Percentiles rank a stretch among this genome's conserved stretches.
These are phyloP conservation scores for Panopea generosa DNA, from an alignment of 2,888 invertebrate genomes.

Conservation along the genomic window DNA sequence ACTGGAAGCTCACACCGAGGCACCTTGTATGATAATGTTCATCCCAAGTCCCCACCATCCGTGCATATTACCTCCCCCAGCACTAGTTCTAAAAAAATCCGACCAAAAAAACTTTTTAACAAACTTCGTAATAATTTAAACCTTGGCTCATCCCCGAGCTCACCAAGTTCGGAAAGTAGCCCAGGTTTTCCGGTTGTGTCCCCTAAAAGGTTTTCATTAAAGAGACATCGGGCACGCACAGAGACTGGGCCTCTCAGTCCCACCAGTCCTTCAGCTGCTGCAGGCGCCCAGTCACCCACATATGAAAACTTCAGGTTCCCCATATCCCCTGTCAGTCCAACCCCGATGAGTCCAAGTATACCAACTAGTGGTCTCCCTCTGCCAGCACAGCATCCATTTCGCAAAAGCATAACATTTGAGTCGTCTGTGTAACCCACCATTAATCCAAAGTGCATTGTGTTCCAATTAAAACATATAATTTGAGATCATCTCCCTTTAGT, in stretches of 20 bases:
- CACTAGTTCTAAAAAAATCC: constrained; percentile 69
- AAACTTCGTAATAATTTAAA: constrained; percentile 72
- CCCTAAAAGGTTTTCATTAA: constrained; percentile 65
- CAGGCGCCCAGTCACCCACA: constrained; percentile 47
- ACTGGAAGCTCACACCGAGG: constrained; percentile 24
- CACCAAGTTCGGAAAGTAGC: constrained; percentile 55
- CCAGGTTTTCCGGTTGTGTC: constrained; percentile 43
- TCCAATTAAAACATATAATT: too few relatives aligned
- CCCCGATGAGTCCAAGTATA: constrained; percentile 44
- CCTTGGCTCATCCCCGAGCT: constrained; percentile 61
- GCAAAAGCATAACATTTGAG: constrained; percentile 62
- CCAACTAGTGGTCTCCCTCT: constrained; percentile 34
- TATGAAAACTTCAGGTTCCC: constrained; percentile 42
- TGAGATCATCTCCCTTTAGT: too few relatives aligned
- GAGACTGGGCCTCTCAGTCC: constrained; percentile 57
- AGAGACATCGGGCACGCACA: constrained; percentile 58
- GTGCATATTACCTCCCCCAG: constrained; percentile 82
- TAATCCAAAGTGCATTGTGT: too few relatives aligned
- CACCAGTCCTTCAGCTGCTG: constrained; percentile 45
- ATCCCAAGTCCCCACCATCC: constrained; percentile 32
- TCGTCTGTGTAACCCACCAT: constrained; percentile 87
- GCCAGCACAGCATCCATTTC: constrained; percentile 49
- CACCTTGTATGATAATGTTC: constrained; percentile 5
- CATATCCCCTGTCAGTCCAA: constrained; percentile 24
- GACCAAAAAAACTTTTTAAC: constrained; percentile 78